Percentiles rank a stretch among this genome's conserved stretches.
Conservation (phyloP, 2,113 vertebrate genomes). For the Gobius niger region DNA sequence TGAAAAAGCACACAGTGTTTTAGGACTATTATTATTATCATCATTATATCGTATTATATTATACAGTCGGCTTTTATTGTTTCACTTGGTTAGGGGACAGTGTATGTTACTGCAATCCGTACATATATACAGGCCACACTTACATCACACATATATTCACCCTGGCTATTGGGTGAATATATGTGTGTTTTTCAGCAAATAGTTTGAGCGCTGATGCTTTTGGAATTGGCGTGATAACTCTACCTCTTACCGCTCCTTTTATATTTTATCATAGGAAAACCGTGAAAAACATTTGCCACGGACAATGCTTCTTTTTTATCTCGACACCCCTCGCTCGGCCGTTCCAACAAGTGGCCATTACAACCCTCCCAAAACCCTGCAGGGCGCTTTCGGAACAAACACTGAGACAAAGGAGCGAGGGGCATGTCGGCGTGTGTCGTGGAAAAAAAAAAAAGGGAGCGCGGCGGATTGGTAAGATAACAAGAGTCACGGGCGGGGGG, state of each 20-base stretch:
- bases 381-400: constrained; percentile 29
- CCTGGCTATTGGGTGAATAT: too few species aligned
- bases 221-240: too few species aligned
- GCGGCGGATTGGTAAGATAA: constrained; percentile 33
- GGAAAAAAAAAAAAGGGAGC: constrained; percentile 8
- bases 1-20: background rate
- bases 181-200: too few species aligned
- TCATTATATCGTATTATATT: too few species aligned
- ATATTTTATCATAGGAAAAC: constrained; percentile 38
- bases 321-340: background rate
- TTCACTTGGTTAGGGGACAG: too few species aligned
- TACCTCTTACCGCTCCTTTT: constrained; percentile 11
- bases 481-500: constrained; percentile 36
- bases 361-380: constrained; percentile 33
- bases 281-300: constrained; percentile 31
- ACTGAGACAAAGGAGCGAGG: constrained; percentile 1
- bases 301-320: constrained; percentile 16
- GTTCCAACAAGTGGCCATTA: constrained; percentile 47
- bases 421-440: constrained; percentile 26
- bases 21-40: background rate
- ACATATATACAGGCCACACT: too few species aligned
- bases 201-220: too few species aligned
- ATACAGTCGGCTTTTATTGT: constrained; percentile 3
- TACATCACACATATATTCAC: too few species aligned
- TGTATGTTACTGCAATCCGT: too few species aligned